Base-by-base conservation (phyloP, 2,888 invertebrate species). In the Coremacera marginata region DNA sequence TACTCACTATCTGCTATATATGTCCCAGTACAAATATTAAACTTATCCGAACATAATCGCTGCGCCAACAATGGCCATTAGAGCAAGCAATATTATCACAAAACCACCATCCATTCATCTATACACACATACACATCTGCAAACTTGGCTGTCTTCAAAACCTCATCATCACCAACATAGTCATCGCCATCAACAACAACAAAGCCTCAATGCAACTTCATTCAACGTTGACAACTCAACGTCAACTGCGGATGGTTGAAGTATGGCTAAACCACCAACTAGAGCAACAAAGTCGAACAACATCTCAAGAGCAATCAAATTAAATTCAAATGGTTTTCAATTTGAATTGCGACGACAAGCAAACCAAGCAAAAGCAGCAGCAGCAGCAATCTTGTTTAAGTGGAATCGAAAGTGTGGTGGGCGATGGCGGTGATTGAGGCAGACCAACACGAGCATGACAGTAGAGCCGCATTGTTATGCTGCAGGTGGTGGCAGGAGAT, bases 251-350 rank as follows among this genome's bases (percentile, higher is more conserved):
- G 31, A 31, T 34, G 65, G 34, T n/a, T 68, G 51, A 68, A 51
- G 49, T 68, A 25, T 51, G 14, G 7, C 68, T 16, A 57, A 74
- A 51, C 49, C 60, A 51, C 68, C 57, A 63, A 51, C 63, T 37
- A 14, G 27, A 57, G 65, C 37, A 77, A 72, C 19, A 55, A 72
- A 57, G 37, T 16, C 65, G 31, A 71, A 51, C 52, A 65, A 31
- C 76, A 67, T 52, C 63, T 75, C 70, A 77, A 78, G 79, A 80
- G 77, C 81, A 81, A 82, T 81, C 82, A 82, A 82, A 81, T 82
- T 80, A 82, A 81, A 81, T 77, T 78, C 80, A 79, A 82, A 77
- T 79, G 78, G 75, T 78, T 80, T 78, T 76, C 80, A 81, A 82
- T 80, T 76, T 80, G 77, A 77, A 79, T 79, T 77, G 65, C 67